A percentile compares a stretch with the other conserved stretches of the same genome.
Conservation (phyloP, 2,888 invertebrate species). For the Rosalia funebris region DNA sequence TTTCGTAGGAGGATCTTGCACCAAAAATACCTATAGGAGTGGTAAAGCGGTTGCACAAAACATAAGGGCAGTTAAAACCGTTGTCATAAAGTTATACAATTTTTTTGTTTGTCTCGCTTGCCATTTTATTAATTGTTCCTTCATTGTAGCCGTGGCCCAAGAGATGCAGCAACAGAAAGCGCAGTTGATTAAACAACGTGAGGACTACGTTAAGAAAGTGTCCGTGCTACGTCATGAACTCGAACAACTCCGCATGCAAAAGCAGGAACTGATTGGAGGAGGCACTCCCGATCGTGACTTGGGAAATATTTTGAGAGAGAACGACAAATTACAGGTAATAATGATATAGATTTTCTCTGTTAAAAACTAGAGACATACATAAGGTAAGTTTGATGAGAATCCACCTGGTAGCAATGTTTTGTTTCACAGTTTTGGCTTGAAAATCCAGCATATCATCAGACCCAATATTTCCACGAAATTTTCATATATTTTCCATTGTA, state of each 20-base stretch:
- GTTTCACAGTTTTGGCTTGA: constrained; percentile 56
- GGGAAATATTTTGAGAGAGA: constrained; percentile 82
- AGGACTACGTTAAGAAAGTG: constrained; percentile 83
- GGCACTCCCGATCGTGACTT: constrained; percentile 74
- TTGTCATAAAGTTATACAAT: constrained; percentile 32
- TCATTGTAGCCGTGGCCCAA: constrained; percentile 75
- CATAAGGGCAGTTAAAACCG: constrained; percentile 31
- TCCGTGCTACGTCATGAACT: constrained; percentile 79
- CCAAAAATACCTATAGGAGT: constrained; percentile 18
- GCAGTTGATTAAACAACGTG: constrained; percentile 81
- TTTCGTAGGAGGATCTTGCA: constrained; percentile 34
- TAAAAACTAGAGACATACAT: constrained; percentile 19
- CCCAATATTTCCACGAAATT: constrained; percentile 16
- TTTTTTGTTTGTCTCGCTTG: constrained; percentile 30
- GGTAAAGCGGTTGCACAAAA: constrained; percentile 33
- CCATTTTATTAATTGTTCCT: constrained; percentile 22
- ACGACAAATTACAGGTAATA: constrained; percentile 84
- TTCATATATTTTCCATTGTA: constrained; percentile 32
- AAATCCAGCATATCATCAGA: constrained; percentile 31
- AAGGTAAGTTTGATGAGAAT: constrained; percentile 37
- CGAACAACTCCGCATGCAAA: constrained; percentile 81
- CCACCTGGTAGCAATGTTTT: constrained; percentile 57
- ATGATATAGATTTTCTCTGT: neutral
- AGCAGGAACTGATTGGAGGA: constrained; percentile 78
- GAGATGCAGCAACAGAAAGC: constrained; percentile 86